Conservation (phyloP, 2,888 invertebrate species). For the Ramazzottius varieornatus region DNA sequence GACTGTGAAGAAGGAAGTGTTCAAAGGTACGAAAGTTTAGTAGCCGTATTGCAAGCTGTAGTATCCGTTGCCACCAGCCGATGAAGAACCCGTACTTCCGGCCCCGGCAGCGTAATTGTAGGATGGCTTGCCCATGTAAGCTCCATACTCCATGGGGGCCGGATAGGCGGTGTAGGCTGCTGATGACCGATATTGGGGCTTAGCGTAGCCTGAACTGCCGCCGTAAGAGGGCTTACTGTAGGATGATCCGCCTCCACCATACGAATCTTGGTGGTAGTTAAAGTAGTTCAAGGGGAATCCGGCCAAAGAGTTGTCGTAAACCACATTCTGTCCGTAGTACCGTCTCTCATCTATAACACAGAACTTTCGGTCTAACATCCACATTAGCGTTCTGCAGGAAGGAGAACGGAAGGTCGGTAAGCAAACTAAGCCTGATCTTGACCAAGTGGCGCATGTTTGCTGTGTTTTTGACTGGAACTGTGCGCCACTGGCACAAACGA, state of each 20-base stretch:
- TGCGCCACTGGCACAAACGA: no score
- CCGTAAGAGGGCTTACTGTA: not conserved
- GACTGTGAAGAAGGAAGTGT: no score
- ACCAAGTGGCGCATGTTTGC: not conserved
- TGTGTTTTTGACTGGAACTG: no score
- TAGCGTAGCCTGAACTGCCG: no score
- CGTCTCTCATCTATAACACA: slow-evolving; percentile 2
- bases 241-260: not conserved
- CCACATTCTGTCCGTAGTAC: not conserved
- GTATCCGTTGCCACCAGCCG: no score
- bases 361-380: not conserved
- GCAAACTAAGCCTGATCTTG: not conserved
- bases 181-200: not conserved
- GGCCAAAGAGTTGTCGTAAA: not conserved
- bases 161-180: slow-evolving; percentile 1
- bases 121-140: not conserved
- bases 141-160: not conserved
- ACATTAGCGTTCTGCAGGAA: no score
- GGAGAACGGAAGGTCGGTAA: no score
- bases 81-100: no score
- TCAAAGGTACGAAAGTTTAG: no score
- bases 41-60: slow-evolving; percentile 4
- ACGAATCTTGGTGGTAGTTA: not conserved
- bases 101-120: no score
- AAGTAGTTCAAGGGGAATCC: not conserved